phyloP scores from a whole-genome alignment of 2,888 invertebrate species.

The Dolichopus griseipennis region DNA sequence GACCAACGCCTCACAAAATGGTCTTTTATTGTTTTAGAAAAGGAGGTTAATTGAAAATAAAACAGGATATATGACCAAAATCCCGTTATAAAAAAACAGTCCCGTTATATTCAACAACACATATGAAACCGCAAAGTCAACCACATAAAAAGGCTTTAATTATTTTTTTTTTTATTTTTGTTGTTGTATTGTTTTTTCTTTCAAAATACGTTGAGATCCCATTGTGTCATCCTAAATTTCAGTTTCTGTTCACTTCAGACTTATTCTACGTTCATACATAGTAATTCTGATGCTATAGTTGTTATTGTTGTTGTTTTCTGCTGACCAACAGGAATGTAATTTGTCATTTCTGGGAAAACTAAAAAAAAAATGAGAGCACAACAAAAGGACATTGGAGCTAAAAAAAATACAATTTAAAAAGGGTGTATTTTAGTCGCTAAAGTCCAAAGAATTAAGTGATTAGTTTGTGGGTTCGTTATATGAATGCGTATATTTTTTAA shows the following conservation, averaged over 20 bases:
- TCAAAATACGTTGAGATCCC: neutral
- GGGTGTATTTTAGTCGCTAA: neutral
- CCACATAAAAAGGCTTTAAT: constrained; percentile 6
- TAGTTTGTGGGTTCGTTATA: neutral
- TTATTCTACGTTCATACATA: neutral
- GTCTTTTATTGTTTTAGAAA: too few species aligned
- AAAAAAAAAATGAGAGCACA: neutral
- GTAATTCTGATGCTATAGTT: too few species aligned
- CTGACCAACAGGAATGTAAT: too few species aligned
- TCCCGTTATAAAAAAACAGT: too few species aligned
- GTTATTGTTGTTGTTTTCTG: too few species aligned
- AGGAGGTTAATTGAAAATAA: too few species aligned
- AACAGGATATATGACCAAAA: neutral
- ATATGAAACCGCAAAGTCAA: neutral
- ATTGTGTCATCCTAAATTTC: neutral
- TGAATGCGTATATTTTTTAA: too few species aligned
- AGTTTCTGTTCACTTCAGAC: neutral
- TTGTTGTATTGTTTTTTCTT: neutral
- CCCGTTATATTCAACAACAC: neutral
- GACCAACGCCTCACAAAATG: too few species aligned
- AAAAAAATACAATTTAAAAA: neutral
- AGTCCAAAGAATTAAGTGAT: neutral
- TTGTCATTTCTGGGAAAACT: too few species aligned
- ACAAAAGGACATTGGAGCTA: neutral
- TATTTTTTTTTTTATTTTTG: neutral